A percentile compares a stretch with the other conserved stretches of the same genome.
Evolutionary conservation across 2,113 vertebrate genomes (phyloP).

Genomic region (Microcebus murinus): DNA sequence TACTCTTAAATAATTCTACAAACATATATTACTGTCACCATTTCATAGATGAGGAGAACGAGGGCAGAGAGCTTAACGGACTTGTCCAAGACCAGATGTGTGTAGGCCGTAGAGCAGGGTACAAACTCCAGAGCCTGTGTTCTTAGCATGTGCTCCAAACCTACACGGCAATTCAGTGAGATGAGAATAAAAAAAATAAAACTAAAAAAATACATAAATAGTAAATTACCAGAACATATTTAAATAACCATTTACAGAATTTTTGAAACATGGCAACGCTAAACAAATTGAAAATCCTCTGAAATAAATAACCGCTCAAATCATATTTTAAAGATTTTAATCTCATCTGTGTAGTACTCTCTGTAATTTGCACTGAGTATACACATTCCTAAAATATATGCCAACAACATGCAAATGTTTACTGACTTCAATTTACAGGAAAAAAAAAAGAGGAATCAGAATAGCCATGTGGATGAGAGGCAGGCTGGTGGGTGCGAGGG

Average conservation of each 20-base stretch:
- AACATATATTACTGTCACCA: background rate
- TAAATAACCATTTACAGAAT: slow-evolving; percentile 62
- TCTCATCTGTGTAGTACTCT: slow-evolving; percentile 64
- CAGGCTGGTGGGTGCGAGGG: background rate
- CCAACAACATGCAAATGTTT: slow-evolving; percentile 80
- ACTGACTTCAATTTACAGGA: slow-evolving; percentile 74
- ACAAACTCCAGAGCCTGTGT: background rate
- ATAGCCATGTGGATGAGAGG: slow-evolving; percentile 75
- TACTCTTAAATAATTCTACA: background rate
- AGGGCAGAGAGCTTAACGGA: background rate
- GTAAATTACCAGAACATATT: slow-evolving; percentile 37
- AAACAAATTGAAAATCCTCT: slow-evolving; percentile 58
- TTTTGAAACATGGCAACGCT: slow-evolving; percentile 53
- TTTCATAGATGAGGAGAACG: background rate
- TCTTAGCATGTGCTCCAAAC: background rate
- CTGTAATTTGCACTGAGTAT: slow-evolving; percentile 70
- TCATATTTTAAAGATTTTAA: slow-evolving; percentile 70
- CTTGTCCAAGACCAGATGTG: background rate
- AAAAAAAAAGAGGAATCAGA: slow-evolving; percentile 54
- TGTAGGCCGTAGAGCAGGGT: background rate
- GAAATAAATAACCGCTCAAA: slow-evolving; percentile 66
- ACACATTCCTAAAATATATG: slow-evolving; percentile 80
- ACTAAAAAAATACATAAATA: background rate
- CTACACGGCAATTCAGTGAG: background rate
- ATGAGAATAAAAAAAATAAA: slow-evolving; percentile 52